Base-by-base conservation (phyloP, 1,140 invertebrate species). In the Helicorthomorpha holstii region DNA sequence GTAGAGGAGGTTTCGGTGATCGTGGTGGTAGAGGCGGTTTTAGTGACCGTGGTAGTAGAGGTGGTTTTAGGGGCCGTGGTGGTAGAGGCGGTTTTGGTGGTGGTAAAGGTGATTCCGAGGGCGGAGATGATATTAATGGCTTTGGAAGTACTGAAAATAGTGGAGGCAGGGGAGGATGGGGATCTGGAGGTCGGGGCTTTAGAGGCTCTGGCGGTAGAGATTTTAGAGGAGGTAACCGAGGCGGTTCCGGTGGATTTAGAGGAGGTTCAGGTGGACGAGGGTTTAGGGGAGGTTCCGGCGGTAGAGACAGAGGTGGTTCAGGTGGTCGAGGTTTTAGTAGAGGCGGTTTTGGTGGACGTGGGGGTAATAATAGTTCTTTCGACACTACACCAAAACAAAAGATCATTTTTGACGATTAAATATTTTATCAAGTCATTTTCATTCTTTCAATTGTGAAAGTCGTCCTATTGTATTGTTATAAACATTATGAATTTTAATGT, bases 161-260 rank as follows among this genome's bases (percentile, higher is more conserved):
- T 7, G 54, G 46, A 47, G 60, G 54, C 52, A 62, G 52, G 48
- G 54, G 52, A 42, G 50, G 57, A 7, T 34, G 7, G 7, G 7
- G 29, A 34, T 34, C 16, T 34, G 29, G 29, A 34, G 16, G 16
- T 34, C 7, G 29, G 29, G 29, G 54, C 21, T 59, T 71, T 44
- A 67, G 63, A 29, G 65, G 64, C 25, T 54, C 48, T 2, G 54
- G 53, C 26, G 25, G 54, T 12, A 26, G 50, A 16, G 59, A 51
- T 14, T 59, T 71, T 45, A 67, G 63, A 27, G 64, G 65, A 27
- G 54, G 54, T 1, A 42, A 26, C n/a, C 49, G 54, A n/a, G 58
- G 56, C 34, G 55, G 51, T 43, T 45, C 55, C n/a, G 57, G 58
- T 22, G 49, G 62, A 22, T 53, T 58, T 25, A 43, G 54, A 12